Conservation (phyloP, 2,113 vertebrate genomes). For the Baryphthengus martii region DNA sequence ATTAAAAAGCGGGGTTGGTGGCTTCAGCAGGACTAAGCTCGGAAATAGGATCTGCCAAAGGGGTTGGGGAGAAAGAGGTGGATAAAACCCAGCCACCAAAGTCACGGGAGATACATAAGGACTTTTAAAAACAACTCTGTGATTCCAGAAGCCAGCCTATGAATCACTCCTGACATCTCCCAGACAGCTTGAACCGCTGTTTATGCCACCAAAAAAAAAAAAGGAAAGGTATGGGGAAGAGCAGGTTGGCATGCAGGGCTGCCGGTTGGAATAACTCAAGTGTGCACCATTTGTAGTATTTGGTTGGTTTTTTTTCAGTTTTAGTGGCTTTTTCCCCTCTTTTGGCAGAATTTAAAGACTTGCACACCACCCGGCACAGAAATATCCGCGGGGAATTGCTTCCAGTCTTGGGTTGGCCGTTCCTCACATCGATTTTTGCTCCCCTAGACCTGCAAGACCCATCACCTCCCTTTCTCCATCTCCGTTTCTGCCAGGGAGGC, state of each 20-base stretch:
- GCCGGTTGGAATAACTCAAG: background rate
- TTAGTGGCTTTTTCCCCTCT: background rate
- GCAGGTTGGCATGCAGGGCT: background rate
- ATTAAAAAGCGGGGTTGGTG: background rate
- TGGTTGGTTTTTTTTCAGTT: background rate
- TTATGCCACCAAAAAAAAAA: background rate
- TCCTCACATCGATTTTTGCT: background rate
- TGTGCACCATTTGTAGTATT: accelerated
- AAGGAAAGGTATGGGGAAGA: background rate
- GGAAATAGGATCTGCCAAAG: background rate
- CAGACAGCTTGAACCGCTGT: background rate
- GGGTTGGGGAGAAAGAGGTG: background rate
- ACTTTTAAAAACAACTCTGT: background rate
- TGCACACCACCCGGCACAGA: background rate
- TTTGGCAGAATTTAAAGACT: background rate
- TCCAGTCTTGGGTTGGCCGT: background rate
- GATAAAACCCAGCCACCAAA: background rate
- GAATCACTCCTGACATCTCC: background rate
- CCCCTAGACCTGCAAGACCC: background rate
- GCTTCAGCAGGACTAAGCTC: background rate
- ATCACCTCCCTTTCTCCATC: background rate
- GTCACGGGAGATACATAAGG: background rate
- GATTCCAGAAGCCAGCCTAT: background rate
- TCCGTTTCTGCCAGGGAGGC: background rate
- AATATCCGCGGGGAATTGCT: background rate